Evolutionary conservation across 2,113 vertebrate genomes (phyloP).

Genomic region (Ameiurus melas): DNA sequence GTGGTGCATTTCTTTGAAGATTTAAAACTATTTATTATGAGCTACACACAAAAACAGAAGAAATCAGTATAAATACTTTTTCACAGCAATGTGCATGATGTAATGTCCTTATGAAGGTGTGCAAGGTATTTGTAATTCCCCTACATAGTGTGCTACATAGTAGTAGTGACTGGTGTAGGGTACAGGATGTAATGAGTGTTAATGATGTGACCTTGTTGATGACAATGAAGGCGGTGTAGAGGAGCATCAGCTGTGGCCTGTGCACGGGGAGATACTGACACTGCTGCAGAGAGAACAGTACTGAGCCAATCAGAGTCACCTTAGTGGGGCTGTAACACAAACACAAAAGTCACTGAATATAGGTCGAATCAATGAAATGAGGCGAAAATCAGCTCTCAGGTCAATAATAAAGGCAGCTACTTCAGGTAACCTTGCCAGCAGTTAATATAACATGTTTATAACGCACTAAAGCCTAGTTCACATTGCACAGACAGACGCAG

Average conservation of each 20-base stretch:
- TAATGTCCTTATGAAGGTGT: neutral
- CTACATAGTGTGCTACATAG: neutral
- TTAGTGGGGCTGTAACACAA: constrained; percentile 82
- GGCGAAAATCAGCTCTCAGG: neutral
- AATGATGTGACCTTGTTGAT: constrained; percentile 81
- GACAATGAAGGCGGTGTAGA: constrained; percentile 87
- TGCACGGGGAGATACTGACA: constrained; percentile 77
- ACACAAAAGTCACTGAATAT: neutral
- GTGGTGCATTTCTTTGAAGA: too few species aligned
- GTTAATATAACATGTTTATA: neutral
- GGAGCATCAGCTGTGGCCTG: constrained; percentile 85
- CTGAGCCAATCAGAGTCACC: constrained; percentile 86
- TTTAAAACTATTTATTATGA: too few species aligned
- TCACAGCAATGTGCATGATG: too few species aligned
- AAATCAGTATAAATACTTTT: too few species aligned
- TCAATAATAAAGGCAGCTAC: neutral
- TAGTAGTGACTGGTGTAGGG: neutral
- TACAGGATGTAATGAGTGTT: neutral
- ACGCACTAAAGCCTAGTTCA: too few species aligned
- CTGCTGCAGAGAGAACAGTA: constrained; percentile 90
- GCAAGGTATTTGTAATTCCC: neutral
- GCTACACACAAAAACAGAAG: too few species aligned
- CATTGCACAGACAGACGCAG: too few species aligned
- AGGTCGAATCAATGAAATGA: neutral
- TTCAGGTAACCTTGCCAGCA: too few species aligned